Conservation (phyloP, 2,113 vertebrate genomes). For the Ceyx melanurus region DNA sequence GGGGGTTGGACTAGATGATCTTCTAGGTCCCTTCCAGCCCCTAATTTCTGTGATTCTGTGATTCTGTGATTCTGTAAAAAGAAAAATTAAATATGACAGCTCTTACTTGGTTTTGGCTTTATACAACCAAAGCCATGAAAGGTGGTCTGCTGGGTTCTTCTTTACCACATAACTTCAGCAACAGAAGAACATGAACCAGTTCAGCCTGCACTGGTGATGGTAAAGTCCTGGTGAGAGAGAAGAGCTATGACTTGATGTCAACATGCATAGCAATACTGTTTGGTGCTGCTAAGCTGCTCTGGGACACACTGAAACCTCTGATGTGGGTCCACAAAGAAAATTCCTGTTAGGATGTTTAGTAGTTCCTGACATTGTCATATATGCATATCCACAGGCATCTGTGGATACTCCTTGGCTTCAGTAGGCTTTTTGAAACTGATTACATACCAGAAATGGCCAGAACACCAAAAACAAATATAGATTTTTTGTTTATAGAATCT, state of each 20-base stretch:
- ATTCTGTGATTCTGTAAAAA: neutral
- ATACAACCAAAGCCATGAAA: neutral
- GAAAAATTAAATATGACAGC: neutral
- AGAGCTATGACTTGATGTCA: neutral
- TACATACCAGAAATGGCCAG: neutral
- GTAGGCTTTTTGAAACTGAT: neutral
- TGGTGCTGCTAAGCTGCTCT: neutral
- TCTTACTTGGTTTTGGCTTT: neutral
- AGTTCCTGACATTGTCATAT: neutral
- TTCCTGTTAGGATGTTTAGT: neutral
- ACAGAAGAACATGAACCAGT: neutral
- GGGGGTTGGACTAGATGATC: too few relatives aligned
- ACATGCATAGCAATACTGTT: neutral
- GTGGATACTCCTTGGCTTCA: neutral
- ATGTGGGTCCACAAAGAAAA: neutral
- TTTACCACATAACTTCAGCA: neutral
- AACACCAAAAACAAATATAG: neutral
- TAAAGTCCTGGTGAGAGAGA: neutral
- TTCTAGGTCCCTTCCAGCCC: too few relatives aligned
- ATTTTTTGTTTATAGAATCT: neutral
- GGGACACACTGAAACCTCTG: neutral
- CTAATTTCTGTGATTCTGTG: too few relatives aligned
- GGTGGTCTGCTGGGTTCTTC: neutral
- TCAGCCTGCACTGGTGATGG: neutral
- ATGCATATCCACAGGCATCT: neutral